These are phyloP conservation scores for Sipha flava DNA, from an alignment of 1,140 invertebrate species.

Conservation along the genomic window DNA sequence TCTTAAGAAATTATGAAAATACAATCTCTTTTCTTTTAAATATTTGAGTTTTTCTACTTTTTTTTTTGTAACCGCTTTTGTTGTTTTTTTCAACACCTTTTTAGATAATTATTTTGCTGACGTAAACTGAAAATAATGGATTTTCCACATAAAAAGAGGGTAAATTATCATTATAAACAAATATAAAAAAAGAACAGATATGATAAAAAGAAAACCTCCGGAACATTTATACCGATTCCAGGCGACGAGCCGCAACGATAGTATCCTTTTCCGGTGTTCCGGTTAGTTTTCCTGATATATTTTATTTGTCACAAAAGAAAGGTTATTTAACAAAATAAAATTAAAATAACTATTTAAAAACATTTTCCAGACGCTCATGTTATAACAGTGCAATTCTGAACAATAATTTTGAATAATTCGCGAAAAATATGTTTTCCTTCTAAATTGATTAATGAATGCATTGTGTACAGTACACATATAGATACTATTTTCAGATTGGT, in stretches of 20 bases:
- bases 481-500: too few relatives aligned
- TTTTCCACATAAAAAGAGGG: not conserved
- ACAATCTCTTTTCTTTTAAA: not conserved
- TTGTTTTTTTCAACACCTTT: not conserved
- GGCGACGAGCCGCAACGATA: slow-evolving; percentile 22
- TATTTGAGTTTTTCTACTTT: not conserved
- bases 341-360: slow-evolving; percentile 1
- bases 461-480: too few relatives aligned
- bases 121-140: slow-evolving; percentile 17
- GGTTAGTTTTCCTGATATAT: slow-evolving; percentile 12
- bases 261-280: slow-evolving; percentile 23
- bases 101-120: slow-evolving; percentile 26
- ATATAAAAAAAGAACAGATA: not conserved
- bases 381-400: not conserved
- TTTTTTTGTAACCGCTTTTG: not conserved
- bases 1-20: not conserved
- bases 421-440: not conserved
- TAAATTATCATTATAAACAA: slow-evolving; percentile 28
- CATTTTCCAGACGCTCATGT: not conserved
- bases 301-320: slow-evolving; percentile 21
- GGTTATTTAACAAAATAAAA: slow-evolving; percentile 4
- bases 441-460: not conserved
- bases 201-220: slow-evolving; percentile 18
- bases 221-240: slow-evolving; percentile 21
- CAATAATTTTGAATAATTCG: not conserved